Conservation (phyloP, 2,888 invertebrate species). For the Fissipunctia ypsillon region DNA sequence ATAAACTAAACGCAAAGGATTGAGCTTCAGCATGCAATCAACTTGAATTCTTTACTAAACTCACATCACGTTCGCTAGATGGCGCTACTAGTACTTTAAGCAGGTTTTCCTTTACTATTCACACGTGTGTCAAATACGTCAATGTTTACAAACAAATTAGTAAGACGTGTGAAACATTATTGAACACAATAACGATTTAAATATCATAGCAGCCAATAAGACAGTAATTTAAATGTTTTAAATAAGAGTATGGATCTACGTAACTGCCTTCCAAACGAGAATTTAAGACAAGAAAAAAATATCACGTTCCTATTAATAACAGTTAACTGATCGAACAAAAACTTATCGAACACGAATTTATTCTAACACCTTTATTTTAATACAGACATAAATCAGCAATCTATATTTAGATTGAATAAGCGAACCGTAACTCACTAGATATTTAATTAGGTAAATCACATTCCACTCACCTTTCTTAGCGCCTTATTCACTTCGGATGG, state of each 20-base stretch:
- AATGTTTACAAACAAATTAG: constrained; percentile 66
- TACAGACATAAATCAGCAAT: background rate
- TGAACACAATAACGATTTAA: constrained; percentile 10
- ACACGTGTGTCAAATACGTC: constrained; percentile 51
- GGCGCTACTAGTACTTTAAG: constrained; percentile 34
- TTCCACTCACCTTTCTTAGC: constrained; percentile 91
- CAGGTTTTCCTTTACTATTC: constrained; percentile 17
- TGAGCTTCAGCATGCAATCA: constrained; percentile 7
- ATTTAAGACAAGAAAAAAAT: background rate
- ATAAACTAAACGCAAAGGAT: constrained; percentile 28
- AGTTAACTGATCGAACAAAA: constrained; percentile 11
- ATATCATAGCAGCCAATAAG: background rate
- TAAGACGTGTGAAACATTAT: constrained; percentile 24
- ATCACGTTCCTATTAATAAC: background rate
- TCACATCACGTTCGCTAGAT: constrained; percentile 36
- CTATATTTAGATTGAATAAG: constrained; percentile 1
- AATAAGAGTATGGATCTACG: background rate
- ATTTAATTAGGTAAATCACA: constrained; percentile 15
- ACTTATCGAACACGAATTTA: constrained; percentile 2
- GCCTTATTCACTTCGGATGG: constrained; percentile 88
- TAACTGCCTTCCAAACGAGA: background rate
- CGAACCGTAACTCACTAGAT: background rate
- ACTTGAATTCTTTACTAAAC: constrained; percentile 11
- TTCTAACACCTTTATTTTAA: constrained; percentile 1
- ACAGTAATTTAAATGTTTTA: background rate